Percentiles rank a stretch among this genome's conserved stretches.
Evolutionary conservation across 2,797 vertebrate species (phyloP).

Genomic region (Delichon dasypus): DNA sequence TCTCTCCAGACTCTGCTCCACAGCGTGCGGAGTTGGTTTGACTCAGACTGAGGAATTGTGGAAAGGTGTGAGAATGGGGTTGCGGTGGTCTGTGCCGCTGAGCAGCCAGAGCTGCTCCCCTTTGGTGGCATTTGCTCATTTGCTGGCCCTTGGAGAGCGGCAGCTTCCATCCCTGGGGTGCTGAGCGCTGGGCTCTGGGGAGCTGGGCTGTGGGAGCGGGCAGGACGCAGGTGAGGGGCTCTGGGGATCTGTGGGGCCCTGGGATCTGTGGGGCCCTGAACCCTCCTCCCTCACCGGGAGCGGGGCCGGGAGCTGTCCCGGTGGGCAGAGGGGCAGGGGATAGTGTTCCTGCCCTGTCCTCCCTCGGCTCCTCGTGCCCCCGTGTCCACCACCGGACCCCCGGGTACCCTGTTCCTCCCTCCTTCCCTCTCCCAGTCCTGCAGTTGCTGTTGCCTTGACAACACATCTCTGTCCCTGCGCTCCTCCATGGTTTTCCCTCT

Average conservation of each 20-base stretch:
- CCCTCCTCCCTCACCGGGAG: accelerated
- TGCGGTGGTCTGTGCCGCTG: neutral
- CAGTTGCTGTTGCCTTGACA: neutral
- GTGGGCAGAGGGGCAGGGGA: neutral
- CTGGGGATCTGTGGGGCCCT: too few relatives aligned
- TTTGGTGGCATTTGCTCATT: neutral
- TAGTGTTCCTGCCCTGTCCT: neutral
- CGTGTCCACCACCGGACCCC: accelerated
- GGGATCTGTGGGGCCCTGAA: neutral
- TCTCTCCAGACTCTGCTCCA: neutral
- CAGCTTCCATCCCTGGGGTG: neutral
- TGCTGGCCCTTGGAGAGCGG: neutral
- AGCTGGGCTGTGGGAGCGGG: neutral
- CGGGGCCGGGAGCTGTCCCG: neutral
- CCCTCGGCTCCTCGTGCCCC: neutral
- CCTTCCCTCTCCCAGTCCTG: neutral
- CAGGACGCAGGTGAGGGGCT: neutral
- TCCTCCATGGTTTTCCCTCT: neutral
- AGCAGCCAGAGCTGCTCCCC: neutral
- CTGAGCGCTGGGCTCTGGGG: accelerated
- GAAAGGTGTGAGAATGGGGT: neutral
- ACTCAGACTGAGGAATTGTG: neutral
- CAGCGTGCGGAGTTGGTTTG: neutral
- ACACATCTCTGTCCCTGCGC: neutral
- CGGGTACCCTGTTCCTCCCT: neutral